phyloP scores from a whole-genome alignment of 2,113 vertebrate genomes.

The Anolis sagrei region DNA sequence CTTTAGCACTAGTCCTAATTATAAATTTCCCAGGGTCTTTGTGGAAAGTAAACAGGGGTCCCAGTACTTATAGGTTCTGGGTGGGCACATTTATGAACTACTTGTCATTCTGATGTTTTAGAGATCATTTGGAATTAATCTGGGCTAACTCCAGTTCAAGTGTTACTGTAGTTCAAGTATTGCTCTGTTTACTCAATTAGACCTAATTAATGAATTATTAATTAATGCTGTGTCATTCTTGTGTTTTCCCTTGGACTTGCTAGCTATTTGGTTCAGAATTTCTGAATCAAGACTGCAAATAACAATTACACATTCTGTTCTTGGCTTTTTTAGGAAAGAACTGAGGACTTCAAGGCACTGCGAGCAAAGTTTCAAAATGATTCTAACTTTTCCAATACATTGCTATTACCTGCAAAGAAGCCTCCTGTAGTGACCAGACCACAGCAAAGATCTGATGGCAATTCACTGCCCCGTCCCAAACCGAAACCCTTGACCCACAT shows the following conservation, averaged over 20 bases:
- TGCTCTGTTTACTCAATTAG: no score
- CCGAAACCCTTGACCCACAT: neutral
- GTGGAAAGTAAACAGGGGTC: no score
- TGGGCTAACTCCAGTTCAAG: no score
- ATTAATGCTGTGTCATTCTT: neutral
- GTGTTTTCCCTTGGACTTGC: neutral
- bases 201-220: neutral
- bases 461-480: accelerated
- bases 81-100: no score
- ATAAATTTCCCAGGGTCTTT: no score
- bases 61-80: no score
- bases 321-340: slow-evolving; percentile 74
- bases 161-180: no score
- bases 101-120: neutral
- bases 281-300: neutral
- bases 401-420: neutral
- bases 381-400: neutral
- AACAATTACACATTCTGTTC: neutral
- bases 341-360: slow-evolving; percentile 73
- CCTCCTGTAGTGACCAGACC: accelerated
- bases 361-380: slow-evolving; percentile 75
- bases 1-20: no score
- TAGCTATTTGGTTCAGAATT: neutral
- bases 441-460: neutral
- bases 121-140: no score